These are phyloP conservation scores for Anguilla megastoma DNA, from an alignment of 2,797 vertebrate genomes.

Conservation along the genomic window DNA sequence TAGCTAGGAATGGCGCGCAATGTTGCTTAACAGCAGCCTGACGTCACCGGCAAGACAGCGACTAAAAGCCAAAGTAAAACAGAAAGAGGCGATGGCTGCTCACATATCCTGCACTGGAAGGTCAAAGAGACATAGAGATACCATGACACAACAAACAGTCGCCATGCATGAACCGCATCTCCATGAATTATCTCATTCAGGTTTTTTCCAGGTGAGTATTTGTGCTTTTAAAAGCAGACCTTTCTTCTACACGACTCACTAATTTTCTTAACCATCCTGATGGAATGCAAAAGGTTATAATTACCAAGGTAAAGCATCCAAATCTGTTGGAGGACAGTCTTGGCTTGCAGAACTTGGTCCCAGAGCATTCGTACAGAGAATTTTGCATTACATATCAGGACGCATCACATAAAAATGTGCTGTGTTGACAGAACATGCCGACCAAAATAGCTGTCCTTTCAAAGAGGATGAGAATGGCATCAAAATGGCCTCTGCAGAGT, in stretches of 20 bases:
- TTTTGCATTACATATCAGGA: not conserved
- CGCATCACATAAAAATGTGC: not conserved
- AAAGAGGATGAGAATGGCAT: not conserved
- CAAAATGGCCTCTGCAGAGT: not conserved
- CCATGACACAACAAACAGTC: not conserved
- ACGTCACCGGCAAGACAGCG: not conserved
- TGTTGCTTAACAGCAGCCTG: not conserved
- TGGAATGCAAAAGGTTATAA: no score
- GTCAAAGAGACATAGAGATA: not conserved
- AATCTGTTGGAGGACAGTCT: not conserved
- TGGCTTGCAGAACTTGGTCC: not conserved
- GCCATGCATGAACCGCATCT: not conserved
- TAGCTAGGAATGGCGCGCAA: not conserved
- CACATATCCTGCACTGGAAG: not conserved
- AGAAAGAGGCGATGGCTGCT: not conserved
- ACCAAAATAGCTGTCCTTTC: not conserved
- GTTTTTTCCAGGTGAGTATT: not conserved
- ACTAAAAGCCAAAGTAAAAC: not conserved
- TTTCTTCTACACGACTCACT: not conserved
- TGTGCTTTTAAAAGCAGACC: not conserved
- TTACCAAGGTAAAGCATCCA: no score
- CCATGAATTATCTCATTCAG: not conserved
- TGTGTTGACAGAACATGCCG: not conserved
- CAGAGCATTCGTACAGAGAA: not conserved
- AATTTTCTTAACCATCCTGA: no score